A percentile compares a stretch with the other conserved stretches of the same genome.
Evolutionary conservation across 2,797 vertebrate genomes (phyloP).

Genomic region (Pempheris klunzingeri): DNA sequence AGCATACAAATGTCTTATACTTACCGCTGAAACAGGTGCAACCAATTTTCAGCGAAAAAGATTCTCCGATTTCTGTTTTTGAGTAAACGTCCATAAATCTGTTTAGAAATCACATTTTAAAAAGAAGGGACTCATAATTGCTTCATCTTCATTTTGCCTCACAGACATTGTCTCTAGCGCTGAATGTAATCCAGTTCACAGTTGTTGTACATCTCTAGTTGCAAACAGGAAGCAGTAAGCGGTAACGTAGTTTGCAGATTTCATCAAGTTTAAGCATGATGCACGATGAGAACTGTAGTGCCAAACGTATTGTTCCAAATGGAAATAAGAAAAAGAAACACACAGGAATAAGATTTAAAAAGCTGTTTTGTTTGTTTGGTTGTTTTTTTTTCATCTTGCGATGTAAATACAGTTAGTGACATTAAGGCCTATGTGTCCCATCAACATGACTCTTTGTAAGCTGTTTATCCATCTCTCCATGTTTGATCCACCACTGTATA

Average conservation of each 20-base stretch:
- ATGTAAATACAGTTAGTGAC: neutral
- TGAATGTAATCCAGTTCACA: neutral
- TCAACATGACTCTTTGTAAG: neutral
- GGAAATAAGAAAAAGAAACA: neutral
- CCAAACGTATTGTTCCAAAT: neutral
- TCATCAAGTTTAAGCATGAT: neutral
- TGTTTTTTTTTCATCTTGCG: neutral
- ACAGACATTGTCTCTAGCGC: neutral
- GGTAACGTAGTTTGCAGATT: neutral
- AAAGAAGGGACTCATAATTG: neutral
- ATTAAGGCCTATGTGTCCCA: neutral
- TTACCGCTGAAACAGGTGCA: neutral
- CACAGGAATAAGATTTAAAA: too few species aligned
- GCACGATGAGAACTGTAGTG: neutral
- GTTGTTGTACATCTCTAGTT: neutral
- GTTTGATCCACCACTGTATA: too few species aligned
- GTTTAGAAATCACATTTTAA: neutral
- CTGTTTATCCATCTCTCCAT: neutral
- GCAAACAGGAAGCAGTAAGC: neutral
- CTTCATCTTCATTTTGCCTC: conserved; percentile 12
- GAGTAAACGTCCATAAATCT: neutral
- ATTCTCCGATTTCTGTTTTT: neutral
- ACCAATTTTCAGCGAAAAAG: neutral
- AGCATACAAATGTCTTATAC: neutral
- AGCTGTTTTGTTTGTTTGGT: too few species aligned